phyloP scores from a whole-genome alignment of 2,888 invertebrate species.

The Nebria brevicollis region DNA sequence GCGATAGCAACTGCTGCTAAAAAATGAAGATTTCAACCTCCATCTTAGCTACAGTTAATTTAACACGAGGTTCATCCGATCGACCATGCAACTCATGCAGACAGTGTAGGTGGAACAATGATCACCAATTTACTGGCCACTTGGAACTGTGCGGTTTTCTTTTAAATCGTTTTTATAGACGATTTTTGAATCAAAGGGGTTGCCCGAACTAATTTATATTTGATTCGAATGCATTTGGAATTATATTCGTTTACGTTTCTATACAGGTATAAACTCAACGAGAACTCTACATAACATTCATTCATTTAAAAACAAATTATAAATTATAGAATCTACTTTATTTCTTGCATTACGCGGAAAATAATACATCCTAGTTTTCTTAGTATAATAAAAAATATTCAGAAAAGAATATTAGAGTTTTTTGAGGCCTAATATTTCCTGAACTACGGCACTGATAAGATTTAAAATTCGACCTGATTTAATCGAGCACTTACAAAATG shows the following conservation, averaged over 20 bases:
- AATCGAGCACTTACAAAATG: too few relatives aligned
- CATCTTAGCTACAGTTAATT: conserved; percentile 65
- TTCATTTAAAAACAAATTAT: too few relatives aligned
- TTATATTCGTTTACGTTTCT: conserved; percentile 35
- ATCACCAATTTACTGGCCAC: neutral
- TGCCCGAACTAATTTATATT: conserved; percentile 43
- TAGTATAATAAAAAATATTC: too few relatives aligned
- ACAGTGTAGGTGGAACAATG: neutral
- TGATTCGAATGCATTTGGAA: conserved; percentile 33
- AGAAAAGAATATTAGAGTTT: too few relatives aligned
- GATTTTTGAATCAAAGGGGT: conserved; percentile 43
- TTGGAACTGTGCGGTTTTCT: conserved; percentile 41
- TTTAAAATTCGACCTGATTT: too few relatives aligned
- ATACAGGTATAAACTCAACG: neutral
- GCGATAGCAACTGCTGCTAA: conserved; percentile 61
- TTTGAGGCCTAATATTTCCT: too few relatives aligned
- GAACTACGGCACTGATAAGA: too few relatives aligned
- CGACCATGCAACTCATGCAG: conserved; percentile 50
- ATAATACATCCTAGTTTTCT: too few relatives aligned
- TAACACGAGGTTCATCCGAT: conserved; percentile 57
- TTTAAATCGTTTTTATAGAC: conserved; percentile 43
- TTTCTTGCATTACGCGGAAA: too few relatives aligned
- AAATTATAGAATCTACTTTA: too few relatives aligned
- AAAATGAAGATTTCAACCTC: conserved; percentile 65
- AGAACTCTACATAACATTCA: neutral